A percentile compares a stretch with the other conserved stretches of the same genome.
phyloP scores from a whole-genome alignment of 2,888 invertebrate genomes.

The Hirtodrosophila confusa region DNA sequence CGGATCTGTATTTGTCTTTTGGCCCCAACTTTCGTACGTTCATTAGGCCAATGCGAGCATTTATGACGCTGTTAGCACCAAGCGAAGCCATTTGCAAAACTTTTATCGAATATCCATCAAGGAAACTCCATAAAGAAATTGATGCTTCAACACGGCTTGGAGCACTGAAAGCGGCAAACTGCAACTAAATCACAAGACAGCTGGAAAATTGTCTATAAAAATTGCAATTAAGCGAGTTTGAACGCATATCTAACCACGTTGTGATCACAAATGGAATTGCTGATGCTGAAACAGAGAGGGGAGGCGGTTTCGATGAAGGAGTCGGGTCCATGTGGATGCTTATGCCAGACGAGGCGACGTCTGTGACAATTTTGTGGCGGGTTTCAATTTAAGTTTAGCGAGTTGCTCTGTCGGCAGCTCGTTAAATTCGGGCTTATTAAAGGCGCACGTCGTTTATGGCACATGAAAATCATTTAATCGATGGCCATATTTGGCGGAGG shows the following conservation, averaged over 20 bases:
- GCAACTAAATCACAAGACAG: slow-evolving; percentile 18
- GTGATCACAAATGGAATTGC: slow-evolving; percentile 41
- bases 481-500: slow-evolving; percentile 73
- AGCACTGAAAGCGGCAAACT: slow-evolving; percentile 24
- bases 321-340: slow-evolving; percentile 13
- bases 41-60: slow-evolving; percentile 55
- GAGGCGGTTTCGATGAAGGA: no score
- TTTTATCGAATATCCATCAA: slow-evolving; percentile 64
- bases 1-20: slow-evolving; percentile 26
- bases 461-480: slow-evolving; percentile 80
- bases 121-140: slow-evolving; percentile 43
- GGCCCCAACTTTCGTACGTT: slow-evolving; percentile 25
- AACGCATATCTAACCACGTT: slow-evolving; percentile 71
- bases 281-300: no score
- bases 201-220: slow-evolving; percentile 71
- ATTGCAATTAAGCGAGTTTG: slow-evolving; percentile 71
- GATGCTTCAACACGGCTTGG: slow-evolving; percentile 45
- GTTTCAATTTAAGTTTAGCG: slow-evolving; percentile 58
- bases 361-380: slow-evolving; percentile 67
- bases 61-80: slow-evolving; percentile 66
- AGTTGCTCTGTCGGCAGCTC: slow-evolving; percentile 58
- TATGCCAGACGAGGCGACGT: slow-evolving; percentile 61
- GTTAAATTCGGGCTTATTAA: slow-evolving; percentile 74
- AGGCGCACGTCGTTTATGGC: slow-evolving; percentile 79
- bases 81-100: slow-evolving; percentile 21